Evolutionary conservation across 2,113 vertebrate genomes (phyloP), one percentile per base, ranked within the genome.

Genomic region (Tringa solitaria): DNA sequence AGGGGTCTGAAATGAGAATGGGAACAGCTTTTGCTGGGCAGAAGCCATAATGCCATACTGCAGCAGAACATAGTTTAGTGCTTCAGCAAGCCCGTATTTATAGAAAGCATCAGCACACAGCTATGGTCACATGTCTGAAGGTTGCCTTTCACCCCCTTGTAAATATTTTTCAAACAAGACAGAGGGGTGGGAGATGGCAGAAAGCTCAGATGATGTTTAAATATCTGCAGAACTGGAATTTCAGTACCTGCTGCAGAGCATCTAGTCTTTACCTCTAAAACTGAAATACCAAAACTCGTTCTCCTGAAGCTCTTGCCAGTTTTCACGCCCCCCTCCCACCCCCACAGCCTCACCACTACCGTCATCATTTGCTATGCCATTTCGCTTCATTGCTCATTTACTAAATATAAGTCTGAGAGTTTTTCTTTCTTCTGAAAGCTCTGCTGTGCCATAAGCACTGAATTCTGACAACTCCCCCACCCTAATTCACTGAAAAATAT

Each of bases 141-240:
- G 94, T 59, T 95, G 94, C 90, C 83, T 90, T 95, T 95, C 87
- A 94, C 68, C 78, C 84, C 70, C 67, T 74, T 89, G 91, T 93
- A 95, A 95, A 96, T 94, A 93, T 95, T 96, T 95, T 83, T 96
- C 86, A 93, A 93, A 95, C 79, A 93, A 93, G 85, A 76, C 24
- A 56, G 77, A 76, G n/a, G 61, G 92, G 90, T 95, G 90, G 92
- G 95, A 95, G 90, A 93, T 85, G 51, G 61, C 48, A 90, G 80
- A 86, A 78, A 91, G 41, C 84, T 94, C 57, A 51, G 65, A 92
- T 74, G 59, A 77, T 88, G 60, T 51, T 92, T 78, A 56, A 89
- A 84, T 94, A 73, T 83, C 59, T 81, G 43, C 45, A 69, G 63
- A 14, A 20, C 32, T 90, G 50, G 69, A 69, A 85, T 90, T 89